Conservation (phyloP, 2,888 invertebrate genomes). For the Ochlodes sylvanus region DNA sequence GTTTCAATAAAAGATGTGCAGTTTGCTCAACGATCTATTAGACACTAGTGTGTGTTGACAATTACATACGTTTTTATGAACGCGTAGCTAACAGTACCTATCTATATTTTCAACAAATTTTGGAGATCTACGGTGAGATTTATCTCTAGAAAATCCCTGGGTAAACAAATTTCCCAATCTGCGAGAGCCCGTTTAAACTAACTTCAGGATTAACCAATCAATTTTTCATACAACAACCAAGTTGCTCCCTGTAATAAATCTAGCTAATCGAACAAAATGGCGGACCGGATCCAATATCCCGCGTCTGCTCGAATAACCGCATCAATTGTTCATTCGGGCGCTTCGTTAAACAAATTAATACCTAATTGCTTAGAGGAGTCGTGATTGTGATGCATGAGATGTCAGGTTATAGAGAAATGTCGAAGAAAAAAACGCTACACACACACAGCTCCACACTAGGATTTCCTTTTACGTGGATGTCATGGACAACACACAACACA, state of each 20-base stretch:
- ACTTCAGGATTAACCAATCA: conserved; percentile 25
- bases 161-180: conserved; percentile 13
- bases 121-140: background rate
- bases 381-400: conserved; percentile 25
- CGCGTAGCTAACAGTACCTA: too few species aligned
- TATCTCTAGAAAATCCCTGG: conserved; percentile 9
- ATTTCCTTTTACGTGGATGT: too few species aligned
- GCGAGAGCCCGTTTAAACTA: conserved; percentile 10
- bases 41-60: too few species aligned
- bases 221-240: conserved; percentile 38
- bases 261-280: conserved; percentile 43
- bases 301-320: conserved; percentile 52
- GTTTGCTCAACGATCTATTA: too few species aligned
- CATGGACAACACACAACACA: too few species aligned
- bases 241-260: conserved; percentile 30
- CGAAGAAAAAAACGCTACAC: too few species aligned
- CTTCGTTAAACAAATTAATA: conserved; percentile 62
- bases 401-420: background rate
- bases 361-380: conserved; percentile 53
- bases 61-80: too few species aligned
- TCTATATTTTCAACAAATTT: too few species aligned
- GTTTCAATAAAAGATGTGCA: too few species aligned
- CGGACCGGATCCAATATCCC: conserved; percentile 44
- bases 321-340: conserved; percentile 57
- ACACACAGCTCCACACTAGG: too few species aligned